Evolutionary conservation across 1,140 invertebrate species (phyloP).

Genomic region (Sycobia sp.): DNA sequence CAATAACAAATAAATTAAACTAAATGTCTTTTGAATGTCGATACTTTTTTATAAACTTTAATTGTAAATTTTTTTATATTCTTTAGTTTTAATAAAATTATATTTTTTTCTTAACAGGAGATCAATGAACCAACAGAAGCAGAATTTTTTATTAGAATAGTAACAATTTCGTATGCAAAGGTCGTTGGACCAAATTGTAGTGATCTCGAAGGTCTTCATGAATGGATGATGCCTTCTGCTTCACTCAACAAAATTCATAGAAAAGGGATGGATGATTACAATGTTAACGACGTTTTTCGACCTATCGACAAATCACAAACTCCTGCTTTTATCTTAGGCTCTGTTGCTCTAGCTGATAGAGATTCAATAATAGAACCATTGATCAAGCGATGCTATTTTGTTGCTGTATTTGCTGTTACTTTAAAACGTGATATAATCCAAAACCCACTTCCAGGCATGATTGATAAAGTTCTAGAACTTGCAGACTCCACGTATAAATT

Average conservation of each 20-base stretch:
- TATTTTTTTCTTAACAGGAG: slow-evolving; percentile 33
- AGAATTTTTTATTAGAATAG: slow-evolving; percentile 45
- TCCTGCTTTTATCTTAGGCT: slow-evolving; percentile 49
- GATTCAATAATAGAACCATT: slow-evolving; percentile 47
- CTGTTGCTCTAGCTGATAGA: slow-evolving; percentile 41
- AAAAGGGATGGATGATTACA: slow-evolving; percentile 35
- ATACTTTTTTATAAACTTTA: no score
- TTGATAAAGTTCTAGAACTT: slow-evolving; percentile 52
- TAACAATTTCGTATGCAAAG: slow-evolving; percentile 52
- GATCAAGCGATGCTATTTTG: slow-evolving; percentile 55
- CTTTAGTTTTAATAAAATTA: neutral
- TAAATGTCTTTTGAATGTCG: no score
- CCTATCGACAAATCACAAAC: slow-evolving; percentile 29
- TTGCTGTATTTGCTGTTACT: slow-evolving; percentile 48
- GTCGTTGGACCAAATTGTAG: slow-evolving; percentile 49
- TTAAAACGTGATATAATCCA: slow-evolving; percentile 55
- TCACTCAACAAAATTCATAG: slow-evolving; percentile 46
- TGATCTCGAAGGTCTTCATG: slow-evolving; percentile 48
- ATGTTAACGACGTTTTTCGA: slow-evolving; percentile 45
- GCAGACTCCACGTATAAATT: slow-evolving; percentile 48
- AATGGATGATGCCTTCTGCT: slow-evolving; percentile 33
- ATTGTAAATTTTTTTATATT: no score
- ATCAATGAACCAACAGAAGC: slow-evolving; percentile 37
- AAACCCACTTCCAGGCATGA: slow-evolving; percentile 46
- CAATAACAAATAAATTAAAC: no score